Percentiles rank a stretch among this genome's conserved stretches.
Conservation (phyloP, 2,797 vertebrate genomes). For the Synaphobranchus kaupii region DNA sequence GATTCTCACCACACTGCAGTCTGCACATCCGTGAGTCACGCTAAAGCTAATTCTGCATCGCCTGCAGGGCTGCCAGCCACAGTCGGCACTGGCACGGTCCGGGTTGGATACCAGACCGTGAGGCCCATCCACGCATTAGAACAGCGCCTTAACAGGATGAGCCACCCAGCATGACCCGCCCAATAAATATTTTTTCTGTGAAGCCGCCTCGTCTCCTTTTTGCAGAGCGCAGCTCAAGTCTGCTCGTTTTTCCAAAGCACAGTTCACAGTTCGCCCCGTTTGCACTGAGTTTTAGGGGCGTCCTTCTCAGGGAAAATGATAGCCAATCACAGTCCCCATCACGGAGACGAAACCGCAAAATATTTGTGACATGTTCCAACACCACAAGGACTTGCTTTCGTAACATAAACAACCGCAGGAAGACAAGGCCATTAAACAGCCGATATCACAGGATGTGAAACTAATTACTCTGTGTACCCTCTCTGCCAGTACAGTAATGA, state of each 20-base stretch:
- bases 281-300: not conserved
- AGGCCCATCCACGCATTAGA: too few species aligned
- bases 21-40: too few species aligned
- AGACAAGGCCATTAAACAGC: constrained; percentile 76
- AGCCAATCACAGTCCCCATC: not conserved
- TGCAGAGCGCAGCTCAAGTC: not conserved
- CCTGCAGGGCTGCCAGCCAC: too few species aligned
- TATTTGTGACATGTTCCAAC: constrained; percentile 29
- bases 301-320: not conserved
- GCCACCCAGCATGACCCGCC: too few species aligned
- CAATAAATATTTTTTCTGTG: not conserved
- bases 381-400: constrained; percentile 43
- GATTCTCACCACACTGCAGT: too few species aligned
- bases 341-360: constrained; percentile 7
- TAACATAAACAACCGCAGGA: constrained; percentile 72
- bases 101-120: too few species aligned
- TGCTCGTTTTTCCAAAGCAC: not conserved
- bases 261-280: not conserved
- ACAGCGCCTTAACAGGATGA: too few species aligned
- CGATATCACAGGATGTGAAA: constrained; percentile 72
- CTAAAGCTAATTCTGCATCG: too few species aligned
- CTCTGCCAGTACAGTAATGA: constrained; percentile 67
- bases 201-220: not conserved
- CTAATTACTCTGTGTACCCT: constrained; percentile 75
- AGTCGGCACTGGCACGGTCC: too few species aligned